These are phyloP conservation scores for Deroptyus accipitrinus DNA, from an alignment of 2,113 vertebrate species.

Conservation along the genomic window DNA sequence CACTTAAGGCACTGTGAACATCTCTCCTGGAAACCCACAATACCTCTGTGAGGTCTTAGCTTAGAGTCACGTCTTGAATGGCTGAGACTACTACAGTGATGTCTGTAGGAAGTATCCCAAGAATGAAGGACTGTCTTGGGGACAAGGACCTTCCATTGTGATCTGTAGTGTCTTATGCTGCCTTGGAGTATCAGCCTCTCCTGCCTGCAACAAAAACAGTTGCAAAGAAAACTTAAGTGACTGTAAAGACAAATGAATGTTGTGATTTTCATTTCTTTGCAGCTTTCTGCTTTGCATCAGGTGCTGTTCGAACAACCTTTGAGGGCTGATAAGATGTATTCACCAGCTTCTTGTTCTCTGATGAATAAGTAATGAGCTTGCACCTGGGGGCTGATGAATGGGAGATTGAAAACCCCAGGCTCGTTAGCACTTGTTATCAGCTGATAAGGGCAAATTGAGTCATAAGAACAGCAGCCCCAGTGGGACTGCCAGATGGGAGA, in stretches of 20 bases:
- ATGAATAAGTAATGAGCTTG: conserved; percentile 50
- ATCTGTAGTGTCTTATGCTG: background rate
- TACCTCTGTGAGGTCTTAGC: background rate
- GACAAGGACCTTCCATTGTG: rapidly evolving
- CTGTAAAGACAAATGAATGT: background rate
- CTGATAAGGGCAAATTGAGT: conserved; percentile 67
- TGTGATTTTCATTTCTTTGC: conserved; percentile 42
- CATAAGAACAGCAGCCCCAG: conserved; percentile 2
- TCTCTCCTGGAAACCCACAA: background rate
- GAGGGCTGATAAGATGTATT: conserved; percentile 58
- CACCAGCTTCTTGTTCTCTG: conserved; percentile 35
- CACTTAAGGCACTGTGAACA: background rate
- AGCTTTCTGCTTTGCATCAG: conserved; percentile 45
- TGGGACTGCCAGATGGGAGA: background rate
- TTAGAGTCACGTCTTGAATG: background rate
- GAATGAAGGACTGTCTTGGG: background rate
- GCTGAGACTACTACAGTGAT: background rate
- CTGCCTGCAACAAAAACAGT: background rate
- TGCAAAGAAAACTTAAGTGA: background rate
- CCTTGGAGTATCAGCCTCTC: background rate
- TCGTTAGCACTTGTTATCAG: conserved; percentile 59
- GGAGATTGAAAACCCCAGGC: conserved; percentile 33
- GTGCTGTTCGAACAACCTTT: conserved; percentile 3
- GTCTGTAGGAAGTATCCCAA: background rate
- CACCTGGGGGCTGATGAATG: conserved; percentile 60